Conservation (phyloP, 2,113 vertebrate genomes). For the Anoplopoma fimbria region DNA sequence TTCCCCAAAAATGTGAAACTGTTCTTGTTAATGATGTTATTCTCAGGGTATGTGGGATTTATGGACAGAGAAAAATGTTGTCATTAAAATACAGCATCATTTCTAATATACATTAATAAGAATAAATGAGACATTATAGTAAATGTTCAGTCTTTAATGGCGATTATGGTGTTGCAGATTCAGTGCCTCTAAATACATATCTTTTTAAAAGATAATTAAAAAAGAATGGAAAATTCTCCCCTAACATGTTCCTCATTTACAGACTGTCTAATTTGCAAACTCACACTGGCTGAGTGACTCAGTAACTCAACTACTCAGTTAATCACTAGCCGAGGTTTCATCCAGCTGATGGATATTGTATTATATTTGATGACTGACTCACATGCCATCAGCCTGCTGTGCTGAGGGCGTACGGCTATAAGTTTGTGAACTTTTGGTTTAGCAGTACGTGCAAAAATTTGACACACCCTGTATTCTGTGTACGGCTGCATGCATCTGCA, state of each 20-base stretch:
- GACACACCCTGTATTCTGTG: background rate
- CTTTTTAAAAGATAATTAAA: background rate
- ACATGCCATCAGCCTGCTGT: background rate
- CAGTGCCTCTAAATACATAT: background rate
- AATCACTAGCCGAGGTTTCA: background rate
- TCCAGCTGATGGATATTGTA: constrained; percentile 4
- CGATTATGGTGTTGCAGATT: background rate
- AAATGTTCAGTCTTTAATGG: background rate
- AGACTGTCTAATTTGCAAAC: background rate
- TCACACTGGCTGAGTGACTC: constrained; percentile 7
- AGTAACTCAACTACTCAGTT: background rate
- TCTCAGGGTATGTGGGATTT: background rate
- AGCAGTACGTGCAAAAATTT: background rate
- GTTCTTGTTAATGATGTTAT: background rate
- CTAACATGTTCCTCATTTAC: background rate
- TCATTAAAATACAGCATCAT: background rate
- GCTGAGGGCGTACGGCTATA: background rate
- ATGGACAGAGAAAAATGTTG: background rate
- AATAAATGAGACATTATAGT: background rate
- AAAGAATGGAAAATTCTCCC: background rate
- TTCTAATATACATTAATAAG: background rate
- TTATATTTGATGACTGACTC: no score
- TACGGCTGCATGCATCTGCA: no score
- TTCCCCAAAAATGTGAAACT: background rate
- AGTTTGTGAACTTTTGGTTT: background rate